Conservation (phyloP, 92 coral and sea anemone species). For the Heteractis magnifica region DNA sequence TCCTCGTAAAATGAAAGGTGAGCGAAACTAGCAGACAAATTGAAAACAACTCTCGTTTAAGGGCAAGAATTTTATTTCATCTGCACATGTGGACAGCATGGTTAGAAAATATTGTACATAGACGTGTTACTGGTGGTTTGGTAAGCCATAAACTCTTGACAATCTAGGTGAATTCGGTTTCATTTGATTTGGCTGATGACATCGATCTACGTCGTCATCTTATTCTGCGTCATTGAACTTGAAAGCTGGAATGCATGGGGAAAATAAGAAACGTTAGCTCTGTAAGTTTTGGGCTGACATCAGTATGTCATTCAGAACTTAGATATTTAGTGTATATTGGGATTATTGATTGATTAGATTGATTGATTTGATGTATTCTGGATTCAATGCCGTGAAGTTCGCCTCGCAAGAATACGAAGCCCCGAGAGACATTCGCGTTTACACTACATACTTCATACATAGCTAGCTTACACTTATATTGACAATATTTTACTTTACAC, state of each 20-base stretch:
- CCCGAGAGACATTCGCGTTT: too few species aligned
- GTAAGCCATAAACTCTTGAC: neutral
- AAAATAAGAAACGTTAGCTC: neutral
- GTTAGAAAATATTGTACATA: neutral
- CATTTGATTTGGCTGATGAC: neutral
- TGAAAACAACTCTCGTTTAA: neutral
- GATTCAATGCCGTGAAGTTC: too few species aligned
- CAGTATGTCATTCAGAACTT: too few species aligned
- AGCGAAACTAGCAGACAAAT: neutral
- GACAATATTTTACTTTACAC: too few species aligned
- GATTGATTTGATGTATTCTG: too few species aligned
- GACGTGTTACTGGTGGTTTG: neutral
- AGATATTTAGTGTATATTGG: too few species aligned
- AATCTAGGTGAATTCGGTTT: neutral
- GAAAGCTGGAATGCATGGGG: neutral
- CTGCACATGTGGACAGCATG: neutral
- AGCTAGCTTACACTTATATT: too few species aligned
- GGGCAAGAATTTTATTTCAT: constrained; percentile 1
- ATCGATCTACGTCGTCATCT: neutral
- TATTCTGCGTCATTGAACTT: neutral
- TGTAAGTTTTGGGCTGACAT: neutral
- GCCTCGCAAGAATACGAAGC: too few species aligned
- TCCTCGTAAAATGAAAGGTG: too few species aligned
- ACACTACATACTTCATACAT: too few species aligned
- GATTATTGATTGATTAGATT: too few species aligned